Percentiles rank a stretch among this genome's conserved stretches.
Evolutionary conservation across 2,888 invertebrate species (phyloP).

Genomic region (Dorcus hopei): DNA sequence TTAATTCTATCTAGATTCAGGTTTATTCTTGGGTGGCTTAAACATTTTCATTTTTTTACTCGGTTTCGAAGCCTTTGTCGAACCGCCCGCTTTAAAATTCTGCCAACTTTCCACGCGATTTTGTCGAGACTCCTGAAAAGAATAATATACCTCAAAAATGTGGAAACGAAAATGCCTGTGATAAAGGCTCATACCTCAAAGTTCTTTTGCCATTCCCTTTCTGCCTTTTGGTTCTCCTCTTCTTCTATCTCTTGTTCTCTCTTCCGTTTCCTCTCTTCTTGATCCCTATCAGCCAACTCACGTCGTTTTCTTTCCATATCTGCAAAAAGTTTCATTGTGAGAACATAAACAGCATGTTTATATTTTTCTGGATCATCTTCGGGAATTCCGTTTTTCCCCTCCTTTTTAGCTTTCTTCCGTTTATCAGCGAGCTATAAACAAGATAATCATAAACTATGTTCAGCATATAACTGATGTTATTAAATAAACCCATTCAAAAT

Average conservation of each 20-base stretch:
- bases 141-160: background rate
- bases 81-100: constrained; percentile 71
- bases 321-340: constrained; percentile 95
- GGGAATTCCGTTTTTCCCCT: constrained; percentile 81
- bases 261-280: constrained; percentile 91
- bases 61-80: constrained; percentile 58
- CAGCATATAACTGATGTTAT: too few relatives aligned
- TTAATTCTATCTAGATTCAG: constrained; percentile 76
- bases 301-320: constrained; percentile 93
- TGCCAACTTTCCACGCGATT: constrained; percentile 92
- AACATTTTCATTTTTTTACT: constrained; percentile 79
- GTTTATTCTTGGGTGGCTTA: constrained; percentile 90
- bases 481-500: too few relatives aligned
- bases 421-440: constrained; percentile 80
- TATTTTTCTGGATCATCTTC: constrained; percentile 82
- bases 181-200: constrained; percentile 69
- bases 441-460: constrained; percentile 14
- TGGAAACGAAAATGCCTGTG: background rate
- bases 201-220: constrained; percentile 98
- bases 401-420: constrained; percentile 89
- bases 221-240: constrained; percentile 83
- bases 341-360: constrained; percentile 94
- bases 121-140: constrained; percentile 78
- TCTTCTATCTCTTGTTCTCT: constrained; percentile 91
- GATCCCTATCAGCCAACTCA: constrained; percentile 82